Evolutionary conservation across 2,113 vertebrate genomes (phyloP).

Genomic region (Salvelinus fontinalis): DNA sequence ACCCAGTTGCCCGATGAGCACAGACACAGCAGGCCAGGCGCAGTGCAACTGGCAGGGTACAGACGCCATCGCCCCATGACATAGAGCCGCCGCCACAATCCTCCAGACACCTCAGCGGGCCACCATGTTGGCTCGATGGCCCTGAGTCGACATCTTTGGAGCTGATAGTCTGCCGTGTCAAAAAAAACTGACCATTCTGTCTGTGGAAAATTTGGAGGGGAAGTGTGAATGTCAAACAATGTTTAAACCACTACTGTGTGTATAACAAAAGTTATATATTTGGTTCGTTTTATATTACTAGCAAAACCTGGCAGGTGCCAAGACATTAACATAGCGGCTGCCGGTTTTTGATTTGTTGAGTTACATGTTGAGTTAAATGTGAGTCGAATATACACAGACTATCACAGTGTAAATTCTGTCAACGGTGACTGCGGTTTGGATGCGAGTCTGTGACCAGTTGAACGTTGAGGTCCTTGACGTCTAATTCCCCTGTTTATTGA

Average conservation of each 20-base stretch:
- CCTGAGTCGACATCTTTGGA: constrained; percentile 22
- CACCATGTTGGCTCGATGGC: constrained; percentile 38
- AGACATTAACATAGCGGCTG: constrained; percentile 27
- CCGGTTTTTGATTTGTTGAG: too few relatives aligned
- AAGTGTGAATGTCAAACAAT: constrained; percentile 56
- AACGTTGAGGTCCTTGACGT: constrained; percentile 38
- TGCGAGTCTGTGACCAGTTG: constrained; percentile 46
- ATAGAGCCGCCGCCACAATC: constrained; percentile 40
- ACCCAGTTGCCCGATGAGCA: constrained; percentile 53
- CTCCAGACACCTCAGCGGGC: constrained; percentile 56
- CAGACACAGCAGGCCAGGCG: constrained; percentile 49
- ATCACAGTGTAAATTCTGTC: too few relatives aligned
- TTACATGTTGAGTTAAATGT: too few relatives aligned
- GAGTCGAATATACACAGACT: constrained; percentile 25
- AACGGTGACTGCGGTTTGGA: constrained; percentile 19
- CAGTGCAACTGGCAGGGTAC: constrained; percentile 44
- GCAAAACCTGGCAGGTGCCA: constrained; percentile 13
- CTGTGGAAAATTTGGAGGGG: constrained; percentile 34
- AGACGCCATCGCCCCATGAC: constrained; percentile 58
- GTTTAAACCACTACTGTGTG: constrained; percentile 53
- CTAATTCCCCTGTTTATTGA: constrained; percentile 65
- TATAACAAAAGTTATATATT: constrained; percentile 22
- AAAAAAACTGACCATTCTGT: constrained; percentile 10
- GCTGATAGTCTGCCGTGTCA: too few relatives aligned
- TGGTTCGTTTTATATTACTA: constrained; percentile 52